These are phyloP conservation scores for Eulemur macaco DNA, from an alignment of 2,113 vertebrate species.

Conservation along the genomic window DNA sequence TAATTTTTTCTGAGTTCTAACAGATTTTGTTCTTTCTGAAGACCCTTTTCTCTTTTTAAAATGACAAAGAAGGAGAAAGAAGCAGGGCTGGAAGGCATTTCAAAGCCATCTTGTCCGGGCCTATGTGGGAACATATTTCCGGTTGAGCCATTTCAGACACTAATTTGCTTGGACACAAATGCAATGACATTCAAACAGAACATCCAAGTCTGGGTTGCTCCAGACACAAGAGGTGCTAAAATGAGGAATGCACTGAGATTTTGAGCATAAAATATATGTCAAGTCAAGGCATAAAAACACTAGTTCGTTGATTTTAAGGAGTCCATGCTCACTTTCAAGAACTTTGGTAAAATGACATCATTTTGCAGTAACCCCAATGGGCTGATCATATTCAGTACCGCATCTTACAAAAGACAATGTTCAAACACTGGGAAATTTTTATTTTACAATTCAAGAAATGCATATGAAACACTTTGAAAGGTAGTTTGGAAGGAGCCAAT, in stretches of 20 bases:
- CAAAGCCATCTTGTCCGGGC: background rate
- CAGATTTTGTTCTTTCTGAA: constrained; percentile 43
- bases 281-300: background rate
- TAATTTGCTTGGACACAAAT: constrained; percentile 62
- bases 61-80: background rate
- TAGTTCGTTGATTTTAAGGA: background rate
- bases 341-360: background rate
- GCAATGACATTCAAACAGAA: constrained; percentile 50
- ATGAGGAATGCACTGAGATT: background rate
- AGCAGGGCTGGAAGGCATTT: background rate
- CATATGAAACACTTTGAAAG: background rate
- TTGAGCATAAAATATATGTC: background rate
- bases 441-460: background rate
- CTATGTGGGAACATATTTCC: background rate
- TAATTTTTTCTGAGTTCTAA: constrained; percentile 63
- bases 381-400: background rate
- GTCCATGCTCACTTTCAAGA: background rate
- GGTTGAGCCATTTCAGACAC: constrained; percentile 4
- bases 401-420: background rate
- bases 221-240: constrained; percentile 62
- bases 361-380: background rate
- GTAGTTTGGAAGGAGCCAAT: background rate
- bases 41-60: constrained; percentile 41
- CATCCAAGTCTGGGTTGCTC: background rate
- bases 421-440: background rate